Evolutionary conservation across 1,140 invertebrate genomes (phyloP).

Genomic region (Eumaeus atala): DNA sequence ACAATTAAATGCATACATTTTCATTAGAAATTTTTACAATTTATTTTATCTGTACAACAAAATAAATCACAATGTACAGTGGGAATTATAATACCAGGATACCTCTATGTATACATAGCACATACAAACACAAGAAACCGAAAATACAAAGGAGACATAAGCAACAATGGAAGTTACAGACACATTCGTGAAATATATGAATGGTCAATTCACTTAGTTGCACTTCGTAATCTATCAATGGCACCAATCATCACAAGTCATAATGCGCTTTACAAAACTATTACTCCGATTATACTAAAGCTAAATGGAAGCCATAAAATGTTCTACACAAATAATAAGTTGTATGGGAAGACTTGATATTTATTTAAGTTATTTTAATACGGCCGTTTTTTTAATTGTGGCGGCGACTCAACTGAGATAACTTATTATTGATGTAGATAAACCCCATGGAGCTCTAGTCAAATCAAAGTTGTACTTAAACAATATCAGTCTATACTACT

Average conservation of each 20-base stretch:
- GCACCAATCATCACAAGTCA: conserved; percentile 72
- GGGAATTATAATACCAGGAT: conserved; percentile 19
- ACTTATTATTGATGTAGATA: conserved; percentile 4
- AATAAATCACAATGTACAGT: not conserved
- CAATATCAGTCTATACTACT: conserved; percentile 73
- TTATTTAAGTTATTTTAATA: not conserved
- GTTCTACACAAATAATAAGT: conserved; percentile 1
- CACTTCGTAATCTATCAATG: conserved; percentile 69
- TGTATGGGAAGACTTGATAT: not conserved
- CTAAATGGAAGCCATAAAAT: conserved; percentile 18
- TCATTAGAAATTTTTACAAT: not conserved
- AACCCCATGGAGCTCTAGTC: conserved; percentile 24
- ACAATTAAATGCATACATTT: not conserved
- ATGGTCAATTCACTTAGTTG: conserved; percentile 47
- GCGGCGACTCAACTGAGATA: not conserved
- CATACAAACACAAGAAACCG: conserved; percentile 10
- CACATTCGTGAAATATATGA: conserved; percentile 45
- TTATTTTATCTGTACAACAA: not conserved
- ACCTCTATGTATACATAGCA: conserved; percentile 5
- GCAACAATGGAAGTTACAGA: conserved; percentile 70
- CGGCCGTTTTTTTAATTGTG: not conserved
- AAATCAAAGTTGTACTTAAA: conserved; percentile 57
- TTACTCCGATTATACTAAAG: conserved; percentile 28
- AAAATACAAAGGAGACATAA: conserved; percentile 32
- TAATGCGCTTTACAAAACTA: conserved; percentile 63